Evolutionary conservation across 2,888 invertebrate genomes (phyloP), one percentile per base, ranked within the genome.

Genomic region (Chalcosyrphus nemorum): DNA sequence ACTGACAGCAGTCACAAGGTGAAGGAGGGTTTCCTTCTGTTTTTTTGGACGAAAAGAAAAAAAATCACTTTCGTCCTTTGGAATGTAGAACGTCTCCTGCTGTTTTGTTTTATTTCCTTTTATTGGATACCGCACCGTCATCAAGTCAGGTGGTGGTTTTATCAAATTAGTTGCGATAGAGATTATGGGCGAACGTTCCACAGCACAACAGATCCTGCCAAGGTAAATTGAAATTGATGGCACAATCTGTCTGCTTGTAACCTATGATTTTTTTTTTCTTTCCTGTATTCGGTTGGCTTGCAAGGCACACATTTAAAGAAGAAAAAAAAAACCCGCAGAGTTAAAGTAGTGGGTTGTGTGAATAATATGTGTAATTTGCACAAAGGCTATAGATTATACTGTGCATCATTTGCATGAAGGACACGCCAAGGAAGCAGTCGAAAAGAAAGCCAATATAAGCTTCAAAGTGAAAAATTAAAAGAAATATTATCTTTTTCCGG

Each of bases 141-240:
- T 81, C 50, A 71, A 77, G 63, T 52, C 71, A 57, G 76, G 76
- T 65, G 65, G 76, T 71, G 76, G 71, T 81, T 77, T 71, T 76
- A 77, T 81, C 76, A 81, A 81, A 81, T 81, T 81, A 81, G 81
- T 81, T 77, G 70, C 81, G 57, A 77, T 77, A 65, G 59, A 66
- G 81, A 65, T 71, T 75, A 78, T 57, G 54, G 56, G 52, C 7
- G 5, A 1, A n/a, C 1, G 32, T 1, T 59, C 4, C 4, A 6
- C 27, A 11, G 7, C n/a, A 24, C 47, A 11, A 52, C n/a, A 61
- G 32, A 76, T 63, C 70, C 76, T 70, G 63, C 65, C 50, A 50
- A 59, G 65, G 63, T 71, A 81, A 81, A 81, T 81, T 81, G 81
- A 81, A 81, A 81, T 81, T 77, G 71, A 81, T 81, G 76, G 81